Base-by-base conservation (phyloP, 2,113 vertebrate species). In the Kryptolebias marmoratus region DNA sequence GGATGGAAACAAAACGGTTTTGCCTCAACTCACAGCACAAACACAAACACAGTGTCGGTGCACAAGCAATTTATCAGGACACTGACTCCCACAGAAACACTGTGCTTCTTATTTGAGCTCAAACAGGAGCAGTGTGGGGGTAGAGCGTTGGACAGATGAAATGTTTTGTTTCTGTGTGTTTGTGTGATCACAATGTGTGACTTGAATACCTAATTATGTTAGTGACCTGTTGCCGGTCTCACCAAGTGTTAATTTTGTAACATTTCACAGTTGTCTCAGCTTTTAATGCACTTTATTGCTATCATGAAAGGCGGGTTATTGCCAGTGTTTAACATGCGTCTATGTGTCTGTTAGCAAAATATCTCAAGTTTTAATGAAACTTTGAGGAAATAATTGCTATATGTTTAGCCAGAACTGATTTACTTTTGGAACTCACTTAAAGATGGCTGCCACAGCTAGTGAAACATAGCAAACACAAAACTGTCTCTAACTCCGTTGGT, bases 91-190 rank as follows among this genome's bases (percentile, higher is more conserved):
- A 81, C 80, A 75, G 61, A 65, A 73, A 58, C 77, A 50, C 22
- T 39, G 66, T 79, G 68, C 71, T 61, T 63, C 70, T 68, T 84
- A 65, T 79, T 62, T 52, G 39, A 87, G 71, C 74, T 61, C 64
- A 80, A 55, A 82, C 22, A 81, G 73, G 49, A 79, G 71, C 59
- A 47, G 68, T 83, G 85, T 80, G 54, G 85, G 54, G 85, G 85
- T 52, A 39, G 69, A 59, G 45, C 69, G 79, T 64, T 73, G 30
- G 62, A 59, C 65, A 78, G 71, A 85, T 70, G 12, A 79, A 80
- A 77, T 61, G 61, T 73, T 78, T 60, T 68, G 48, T 73, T 22
- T 72, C 5, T 7, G 0, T 78, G 32, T 62, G 27, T 64, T 53
- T 50, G 50, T 65, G 54, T 49, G 70, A 53, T 13, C 11, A 27